Conservation (phyloP, 2,888 invertebrate genomes). For the Mylabris sibirica region DNA sequence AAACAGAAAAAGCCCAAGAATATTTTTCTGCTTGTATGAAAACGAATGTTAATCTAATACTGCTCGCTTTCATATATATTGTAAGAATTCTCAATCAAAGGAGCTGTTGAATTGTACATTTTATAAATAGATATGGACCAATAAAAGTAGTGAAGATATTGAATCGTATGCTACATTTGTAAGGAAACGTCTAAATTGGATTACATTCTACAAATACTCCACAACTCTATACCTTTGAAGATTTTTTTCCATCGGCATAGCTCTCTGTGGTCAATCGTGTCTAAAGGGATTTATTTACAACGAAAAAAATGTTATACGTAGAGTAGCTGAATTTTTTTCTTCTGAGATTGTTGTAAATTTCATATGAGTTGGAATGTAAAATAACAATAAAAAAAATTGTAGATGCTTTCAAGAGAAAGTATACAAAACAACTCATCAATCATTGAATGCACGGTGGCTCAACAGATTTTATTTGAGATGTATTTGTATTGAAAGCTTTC, state of each 20-base stretch:
- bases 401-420: neutral
- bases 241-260: neutral
- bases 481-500: conserved; percentile 1
- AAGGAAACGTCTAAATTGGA: conserved; percentile 1
- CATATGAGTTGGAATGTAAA: neutral
- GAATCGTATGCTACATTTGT: neutral
- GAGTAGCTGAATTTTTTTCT: no score
- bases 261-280: neutral
- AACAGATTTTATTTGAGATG: neutral
- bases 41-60: neutral
- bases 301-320: neutral
- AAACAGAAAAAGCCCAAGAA: neutral
- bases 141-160: neutral
- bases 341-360: no score
- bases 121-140: neutral
- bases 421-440: conserved; percentile 6
- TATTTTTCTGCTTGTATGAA: neutral
- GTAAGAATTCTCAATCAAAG: neutral
- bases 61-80: neutral
- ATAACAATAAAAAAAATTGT: neutral
- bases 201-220: neutral
- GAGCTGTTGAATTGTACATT: neutral
- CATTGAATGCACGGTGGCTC: neutral
- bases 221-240: neutral
- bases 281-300: neutral